Conservation (phyloP, 2,888 invertebrate species). For the Eubasilissa splendida region DNA sequence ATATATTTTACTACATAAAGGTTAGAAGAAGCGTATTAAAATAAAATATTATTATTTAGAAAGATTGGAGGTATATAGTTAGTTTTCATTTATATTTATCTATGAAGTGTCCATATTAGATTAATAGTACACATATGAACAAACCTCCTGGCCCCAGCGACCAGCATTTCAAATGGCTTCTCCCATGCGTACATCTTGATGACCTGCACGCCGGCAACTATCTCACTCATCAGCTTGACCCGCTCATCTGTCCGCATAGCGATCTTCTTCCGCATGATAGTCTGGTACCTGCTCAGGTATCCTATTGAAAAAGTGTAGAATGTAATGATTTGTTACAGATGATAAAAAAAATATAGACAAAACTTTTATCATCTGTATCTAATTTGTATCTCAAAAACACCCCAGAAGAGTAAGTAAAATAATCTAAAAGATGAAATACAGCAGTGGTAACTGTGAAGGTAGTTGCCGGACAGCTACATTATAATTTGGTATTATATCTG, state of each 20-base stretch:
- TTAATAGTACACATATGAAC: neutral
- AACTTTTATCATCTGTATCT: neutral
- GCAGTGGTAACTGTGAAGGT: too few relatives aligned
- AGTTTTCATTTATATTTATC: too few relatives aligned
- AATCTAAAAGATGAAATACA: too few relatives aligned
- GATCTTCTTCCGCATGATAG: slow-evolving; percentile 73
- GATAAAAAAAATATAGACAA: neutral
- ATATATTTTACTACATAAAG: too few relatives aligned
- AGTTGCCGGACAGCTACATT: too few relatives aligned
- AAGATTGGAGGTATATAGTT: too few relatives aligned
- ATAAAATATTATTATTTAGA: neutral
- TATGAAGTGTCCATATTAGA: neutral
- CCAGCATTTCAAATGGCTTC: slow-evolving; percentile 80
- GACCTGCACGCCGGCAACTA: slow-evolving; percentile 84
- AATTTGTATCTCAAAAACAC: too few relatives aligned
- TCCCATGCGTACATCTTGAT: slow-evolving; percentile 94
- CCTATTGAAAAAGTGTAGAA: slow-evolving; percentile 59
- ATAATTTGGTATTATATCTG: too few relatives aligned
- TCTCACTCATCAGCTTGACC: slow-evolving; percentile 85
- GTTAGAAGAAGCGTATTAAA: too few relatives aligned
- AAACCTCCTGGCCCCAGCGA: slow-evolving; percentile 79
- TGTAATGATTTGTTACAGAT: neutral
- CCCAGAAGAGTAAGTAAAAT: too few relatives aligned
- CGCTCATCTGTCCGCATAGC: slow-evolving; percentile 82
- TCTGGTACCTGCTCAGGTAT: slow-evolving; percentile 69